A percentile compares a stretch with the other conserved stretches of the same genome.
Conservation (phyloP, 1,140 invertebrate genomes). For the Chironomus striatipennis region DNA sequence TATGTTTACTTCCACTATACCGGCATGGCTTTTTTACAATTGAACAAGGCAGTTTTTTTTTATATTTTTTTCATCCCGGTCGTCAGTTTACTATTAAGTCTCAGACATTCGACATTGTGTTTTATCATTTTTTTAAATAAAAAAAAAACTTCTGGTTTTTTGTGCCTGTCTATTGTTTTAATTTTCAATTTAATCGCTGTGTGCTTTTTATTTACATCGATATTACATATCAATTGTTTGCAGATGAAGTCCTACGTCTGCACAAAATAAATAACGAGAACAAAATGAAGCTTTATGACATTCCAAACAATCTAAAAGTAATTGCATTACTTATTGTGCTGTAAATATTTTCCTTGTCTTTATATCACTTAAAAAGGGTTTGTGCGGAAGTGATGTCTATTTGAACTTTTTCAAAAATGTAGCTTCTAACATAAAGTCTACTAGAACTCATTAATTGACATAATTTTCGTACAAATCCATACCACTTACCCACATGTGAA, state of each 20-base stretch:
- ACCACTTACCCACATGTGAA: too few species aligned
- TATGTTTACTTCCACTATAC: conserved; percentile 1
- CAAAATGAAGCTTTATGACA: background rate
- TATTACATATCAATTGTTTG: background rate
- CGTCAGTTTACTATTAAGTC: background rate
- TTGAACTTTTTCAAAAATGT: too few species aligned
- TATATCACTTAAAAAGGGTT: too few species aligned
- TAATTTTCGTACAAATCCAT: too few species aligned
- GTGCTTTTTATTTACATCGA: background rate
- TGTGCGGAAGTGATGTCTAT: too few species aligned
- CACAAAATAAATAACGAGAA: background rate
- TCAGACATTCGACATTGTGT: background rate
- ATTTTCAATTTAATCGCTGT: too few species aligned
- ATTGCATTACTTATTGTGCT: background rate
- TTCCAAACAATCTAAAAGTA: conserved; percentile 17
- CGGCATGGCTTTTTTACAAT: conserved; percentile 5
- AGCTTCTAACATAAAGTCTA: too few species aligned
- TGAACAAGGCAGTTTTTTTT: background rate
- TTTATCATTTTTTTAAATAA: background rate
- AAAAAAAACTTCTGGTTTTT: background rate
- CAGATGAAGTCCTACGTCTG: background rate
- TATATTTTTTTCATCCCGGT: background rate
- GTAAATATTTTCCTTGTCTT: too few species aligned
- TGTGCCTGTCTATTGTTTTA: background rate
- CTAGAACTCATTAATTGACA: too few species aligned